Evolutionary conservation across 2,797 vertebrate species (phyloP).

Genomic region (Notamacropus eugenii): DNA sequence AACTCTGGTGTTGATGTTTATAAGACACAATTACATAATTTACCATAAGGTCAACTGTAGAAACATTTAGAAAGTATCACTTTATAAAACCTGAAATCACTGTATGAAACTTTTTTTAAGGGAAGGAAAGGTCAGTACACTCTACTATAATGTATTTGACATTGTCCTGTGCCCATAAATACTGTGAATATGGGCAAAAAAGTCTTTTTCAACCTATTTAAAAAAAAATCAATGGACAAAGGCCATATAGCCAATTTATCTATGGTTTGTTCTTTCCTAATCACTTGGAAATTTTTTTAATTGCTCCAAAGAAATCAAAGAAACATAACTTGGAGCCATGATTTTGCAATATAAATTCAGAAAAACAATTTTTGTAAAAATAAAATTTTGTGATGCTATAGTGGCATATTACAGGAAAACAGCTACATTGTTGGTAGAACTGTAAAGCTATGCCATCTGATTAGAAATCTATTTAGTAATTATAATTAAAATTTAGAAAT

Average conservation of each 20-base stretch:
- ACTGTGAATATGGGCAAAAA: background rate
- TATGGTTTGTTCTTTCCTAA: background rate
- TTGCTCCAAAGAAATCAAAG: background rate
- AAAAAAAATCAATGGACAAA: background rate
- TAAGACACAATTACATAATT: constrained; percentile 12
- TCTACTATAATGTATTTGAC: constrained; percentile 2
- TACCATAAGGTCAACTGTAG: background rate
- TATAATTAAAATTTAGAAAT: background rate
- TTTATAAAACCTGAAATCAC: constrained; percentile 1
- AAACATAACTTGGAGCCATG: background rate
- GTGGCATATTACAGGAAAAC: background rate
- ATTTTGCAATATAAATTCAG: background rate
- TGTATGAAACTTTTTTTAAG: background rate
- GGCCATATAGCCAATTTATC: background rate
- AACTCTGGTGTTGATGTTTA: background rate
- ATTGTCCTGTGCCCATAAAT: background rate
- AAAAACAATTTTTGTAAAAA: background rate
- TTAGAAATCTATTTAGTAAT: background rate
- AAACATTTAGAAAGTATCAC: constrained; percentile 29
- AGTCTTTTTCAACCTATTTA: background rate
- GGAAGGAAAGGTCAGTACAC: constrained; percentile 3
- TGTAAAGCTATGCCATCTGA: background rate
- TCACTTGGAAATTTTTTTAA: background rate
- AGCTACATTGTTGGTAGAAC: background rate
- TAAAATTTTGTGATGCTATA: background rate